A percentile compares a stretch with the other conserved stretches of the same genome.
These are phyloP conservation scores for Calliopsis andreniformis DNA, from an alignment of 1,140 invertebrate species.

Conservation along the genomic window DNA sequence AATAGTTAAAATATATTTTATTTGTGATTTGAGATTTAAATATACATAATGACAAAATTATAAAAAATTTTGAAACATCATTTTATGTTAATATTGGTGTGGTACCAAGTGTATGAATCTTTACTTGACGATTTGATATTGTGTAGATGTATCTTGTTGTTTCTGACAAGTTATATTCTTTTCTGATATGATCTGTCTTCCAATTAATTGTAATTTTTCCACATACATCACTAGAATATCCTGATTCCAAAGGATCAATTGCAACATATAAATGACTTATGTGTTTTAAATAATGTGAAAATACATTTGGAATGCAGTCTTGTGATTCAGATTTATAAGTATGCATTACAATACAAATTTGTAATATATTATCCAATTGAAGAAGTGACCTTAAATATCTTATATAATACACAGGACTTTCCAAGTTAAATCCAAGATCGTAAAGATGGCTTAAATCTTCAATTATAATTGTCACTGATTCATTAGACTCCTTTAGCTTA, in stretches of 20 bases:
- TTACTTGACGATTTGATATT: constrained; percentile 87
- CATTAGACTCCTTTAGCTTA: constrained; percentile 64
- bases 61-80: neutral
- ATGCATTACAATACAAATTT: constrained; percentile 82
- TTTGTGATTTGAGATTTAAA: neutral
- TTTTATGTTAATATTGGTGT: neutral
- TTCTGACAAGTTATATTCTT: constrained; percentile 78
- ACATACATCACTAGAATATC: constrained; percentile 86
- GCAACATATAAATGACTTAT: constrained; percentile 84
- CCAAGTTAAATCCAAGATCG: constrained; percentile 83
- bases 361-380: constrained; percentile 72
- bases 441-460: constrained; percentile 87
- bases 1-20: neutral
- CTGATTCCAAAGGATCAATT: constrained; percentile 85
- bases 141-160: constrained; percentile 84
- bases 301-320: constrained; percentile 76
- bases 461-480: constrained; percentile 83
- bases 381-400: constrained; percentile 79
- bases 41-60: neutral
- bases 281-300: constrained; percentile 84
- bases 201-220: constrained; percentile 84
- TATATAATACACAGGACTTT: constrained; percentile 82
- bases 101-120: constrained; percentile 85
- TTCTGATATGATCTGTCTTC: constrained; percentile 78
- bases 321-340: constrained; percentile 80